Evolutionary conservation across 2,113 vertebrate genomes (phyloP).

Genomic region (Phyllopteryx taeniolatus): DNA sequence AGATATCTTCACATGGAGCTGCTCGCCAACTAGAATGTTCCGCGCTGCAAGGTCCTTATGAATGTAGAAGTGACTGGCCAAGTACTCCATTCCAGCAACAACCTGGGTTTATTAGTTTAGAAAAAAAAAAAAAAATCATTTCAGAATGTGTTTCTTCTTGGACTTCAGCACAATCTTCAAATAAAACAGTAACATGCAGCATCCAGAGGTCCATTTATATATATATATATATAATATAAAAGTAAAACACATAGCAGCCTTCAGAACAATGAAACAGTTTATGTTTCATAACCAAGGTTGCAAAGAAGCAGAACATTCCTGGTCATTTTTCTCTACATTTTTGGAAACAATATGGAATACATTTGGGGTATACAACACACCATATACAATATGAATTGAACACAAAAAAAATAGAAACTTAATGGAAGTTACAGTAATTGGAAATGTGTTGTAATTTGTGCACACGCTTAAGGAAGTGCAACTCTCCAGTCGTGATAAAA

Average conservation of each 20-base stretch:
- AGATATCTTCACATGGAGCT: conserved; percentile 94
- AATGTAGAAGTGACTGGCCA: conserved; percentile 88
- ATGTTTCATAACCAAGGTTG: not conserved
- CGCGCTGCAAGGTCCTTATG: conserved; percentile 96
- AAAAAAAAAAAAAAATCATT: not conserved
- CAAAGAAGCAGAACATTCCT: not conserved
- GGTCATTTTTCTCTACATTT: not conserved
- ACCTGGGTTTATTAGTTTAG: conserved; percentile 60
- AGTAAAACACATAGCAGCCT: not conserved
- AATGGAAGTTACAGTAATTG: not conserved
- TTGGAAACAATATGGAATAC: not conserved
- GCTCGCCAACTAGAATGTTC: conserved; percentile 93
- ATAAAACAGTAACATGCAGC: not conserved
- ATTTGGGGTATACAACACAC: not conserved
- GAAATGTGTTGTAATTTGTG: not conserved
- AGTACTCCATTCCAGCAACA: conserved; percentile 95
- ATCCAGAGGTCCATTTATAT: not conserved
- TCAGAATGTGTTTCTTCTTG: not conserved
- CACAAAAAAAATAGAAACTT: not conserved
- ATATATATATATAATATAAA: not conserved
- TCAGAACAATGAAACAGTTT: not conserved
- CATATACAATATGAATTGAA: not conserved
- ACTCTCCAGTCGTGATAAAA: not conserved
- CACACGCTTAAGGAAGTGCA: not conserved
- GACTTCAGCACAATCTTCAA: not conserved